Base-by-base conservation (phyloP, 2,797 vertebrate species). In the Acropternis orthonyx region DNA sequence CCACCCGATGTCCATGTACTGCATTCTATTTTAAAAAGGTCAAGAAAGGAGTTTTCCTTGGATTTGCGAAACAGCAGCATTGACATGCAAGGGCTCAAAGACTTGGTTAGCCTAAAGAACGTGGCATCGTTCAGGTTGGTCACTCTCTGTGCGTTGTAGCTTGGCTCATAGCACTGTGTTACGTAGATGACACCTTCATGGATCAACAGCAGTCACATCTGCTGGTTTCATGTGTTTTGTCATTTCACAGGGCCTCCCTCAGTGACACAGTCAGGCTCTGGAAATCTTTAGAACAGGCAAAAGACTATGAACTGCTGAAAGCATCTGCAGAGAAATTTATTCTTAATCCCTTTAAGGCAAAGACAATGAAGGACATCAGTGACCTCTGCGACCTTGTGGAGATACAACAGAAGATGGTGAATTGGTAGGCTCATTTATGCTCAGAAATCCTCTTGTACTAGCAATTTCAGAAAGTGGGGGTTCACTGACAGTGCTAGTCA, bases 291-390 rank as follows among this genome's bases (percentile, higher is more conserved):
- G 97, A 98, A 89, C 96, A 97, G 46, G 92, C 58, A 7, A 95
- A 94, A 6, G 98, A 98, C 58, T 94, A 96, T 2, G 63, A 58
- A 28, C 97, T 98, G 34, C 96, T 99, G 55, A 97, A 69, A 94
- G 95, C 73, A 1, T 98, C 98, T 1, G 97, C 98, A 76, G 97
- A 98, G 89, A 99, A 99, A 92, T 98, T 99, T 95, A 98, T 98
- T 88, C 98, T 99, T 44, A 97, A 98, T 83, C 99, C 99, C 17
- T 98, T 99, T 86, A 99, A 98, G 88, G 98, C 97, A 43, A 98
- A 97, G 37, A 98, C 98, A 28, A 84, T 98, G 88, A 98, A 98
- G 94, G 98, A 99, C 19, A 82, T 99, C 51, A 97, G 98, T 41
- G 98, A 99, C 85, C 98, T 99, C 83, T 96, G 95, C 5, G 96